Evolutionary conservation across 2,113 vertebrate species (phyloP), one percentile per base, ranked within the genome.

Genomic region (Cryptomyrus ogoouensis): DNA sequence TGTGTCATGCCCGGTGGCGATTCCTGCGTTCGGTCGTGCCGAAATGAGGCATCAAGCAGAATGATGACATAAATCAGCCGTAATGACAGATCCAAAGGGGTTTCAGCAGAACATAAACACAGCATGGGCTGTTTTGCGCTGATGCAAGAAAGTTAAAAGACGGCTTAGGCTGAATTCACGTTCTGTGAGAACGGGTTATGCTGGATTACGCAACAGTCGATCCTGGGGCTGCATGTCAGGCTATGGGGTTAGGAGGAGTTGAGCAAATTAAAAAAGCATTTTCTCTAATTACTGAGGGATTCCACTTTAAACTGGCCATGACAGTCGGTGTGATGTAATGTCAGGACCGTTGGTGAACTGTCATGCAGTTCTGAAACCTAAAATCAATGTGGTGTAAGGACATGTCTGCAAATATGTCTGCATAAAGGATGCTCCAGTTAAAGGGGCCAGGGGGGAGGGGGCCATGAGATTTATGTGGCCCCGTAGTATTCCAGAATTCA

Each of bases 311-410:
- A 92, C 92, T 84, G 91, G 83, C 92, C 91, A 92, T 91, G 93
- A 95, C 95, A 96, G 94, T 94, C 95, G 93, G 93, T 91, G 92
- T 95, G 95, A 96, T 94, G 95, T 94, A 96, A 95, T 90, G 92
- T 92, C 91, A 88, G 90, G 92, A 70, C 92, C 92, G 89, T 93
- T 91, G 90, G 92, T 91, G 93, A 94, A 94, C 94, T 93, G 94
- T 95, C 95, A 96, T 95, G 94, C 93, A 92, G 91, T 93, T 94
- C 95, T 90, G 91, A 92, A 94, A 94, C 95, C 94, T 95, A 93
- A 95, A 94, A 94, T 94, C 90, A 95, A 89, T 92, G 95, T 95
- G 94, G 39, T 44, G 77, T 5, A 1, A 9, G 21, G 83, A 84
- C 42, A 13, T n/a, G n/a, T n/a, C n/a, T n/a, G n/a, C n/a, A 84